Percentiles rank a stretch among this genome's conserved stretches.
Evolutionary conservation across 2,113 vertebrate species (phyloP).

Genomic region (Narcine bancroftii): DNA sequence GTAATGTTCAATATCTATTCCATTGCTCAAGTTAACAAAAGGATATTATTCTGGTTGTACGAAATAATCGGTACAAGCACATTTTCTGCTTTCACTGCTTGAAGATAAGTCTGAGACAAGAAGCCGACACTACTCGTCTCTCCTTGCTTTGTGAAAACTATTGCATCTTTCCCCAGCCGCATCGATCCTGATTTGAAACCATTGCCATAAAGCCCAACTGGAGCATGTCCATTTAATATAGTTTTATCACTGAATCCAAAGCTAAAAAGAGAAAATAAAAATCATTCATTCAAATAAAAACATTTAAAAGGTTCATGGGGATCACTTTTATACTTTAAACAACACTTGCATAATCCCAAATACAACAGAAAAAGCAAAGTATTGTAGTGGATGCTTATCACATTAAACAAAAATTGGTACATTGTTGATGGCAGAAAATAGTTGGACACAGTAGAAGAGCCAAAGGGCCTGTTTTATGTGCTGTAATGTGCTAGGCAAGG

Average conservation of each 20-base stretch:
- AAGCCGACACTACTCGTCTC: slow-evolving; percentile 74
- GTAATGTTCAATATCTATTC: no score
- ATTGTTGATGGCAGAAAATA: no score
- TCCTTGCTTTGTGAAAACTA: slow-evolving; percentile 82
- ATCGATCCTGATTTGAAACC: slow-evolving; percentile 97
- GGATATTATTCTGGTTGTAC: slow-evolving; percentile 70
- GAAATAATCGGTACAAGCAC: slow-evolving; percentile 79
- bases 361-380: background rate
- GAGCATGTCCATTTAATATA: slow-evolving; percentile 62
- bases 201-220: slow-evolving; percentile 89
- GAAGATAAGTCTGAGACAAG: slow-evolving; percentile 83
- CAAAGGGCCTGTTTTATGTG: no score
- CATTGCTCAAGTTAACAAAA: no score
- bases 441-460: no score
- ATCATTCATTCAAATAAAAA: background rate
- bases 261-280: slow-evolving; percentile 49
- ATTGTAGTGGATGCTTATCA: background rate
- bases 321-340: background rate
- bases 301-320: background rate
- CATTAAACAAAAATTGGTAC: no score
- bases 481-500: no score
- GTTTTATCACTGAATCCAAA: slow-evolving; percentile 94
- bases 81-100: slow-evolving; percentile 64
- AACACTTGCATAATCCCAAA: background rate
- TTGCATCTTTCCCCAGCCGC: slow-evolving; percentile 84